These are phyloP conservation scores for Craseonycteris thonglongyai DNA, from an alignment of 2,113 vertebrate species.

Conservation along the genomic window DNA sequence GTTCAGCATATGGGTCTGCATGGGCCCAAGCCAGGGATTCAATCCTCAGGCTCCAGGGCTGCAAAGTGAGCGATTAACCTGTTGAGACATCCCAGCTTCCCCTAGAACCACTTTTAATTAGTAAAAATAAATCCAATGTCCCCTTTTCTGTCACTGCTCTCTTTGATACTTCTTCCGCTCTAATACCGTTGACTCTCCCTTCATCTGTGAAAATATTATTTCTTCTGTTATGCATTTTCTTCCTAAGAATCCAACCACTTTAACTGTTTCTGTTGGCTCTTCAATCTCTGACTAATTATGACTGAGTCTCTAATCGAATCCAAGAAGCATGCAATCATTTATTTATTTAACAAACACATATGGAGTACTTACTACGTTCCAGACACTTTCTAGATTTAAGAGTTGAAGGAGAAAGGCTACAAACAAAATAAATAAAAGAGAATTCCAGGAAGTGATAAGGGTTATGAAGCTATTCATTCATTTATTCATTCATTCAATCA, in stretches of 20 bases:
- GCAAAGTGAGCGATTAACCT: too few species aligned
- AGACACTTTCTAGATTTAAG: constrained; percentile 14
- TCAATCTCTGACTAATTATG: background rate
- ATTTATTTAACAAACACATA: constrained; percentile 4
- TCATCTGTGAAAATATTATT: background rate
- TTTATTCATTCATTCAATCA: background rate
- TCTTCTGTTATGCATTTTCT: background rate
- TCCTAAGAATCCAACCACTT: background rate
- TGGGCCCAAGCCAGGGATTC: too few species aligned
- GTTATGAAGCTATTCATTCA: background rate
- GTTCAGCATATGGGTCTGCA: too few species aligned
- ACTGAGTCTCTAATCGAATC: constrained; percentile 13
- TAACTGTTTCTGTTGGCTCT: background rate
- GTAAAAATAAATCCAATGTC: constrained; percentile 6
- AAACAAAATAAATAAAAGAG: constrained; percentile 18
- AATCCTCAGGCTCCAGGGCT: too few species aligned
- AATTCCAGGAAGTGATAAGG: constrained; percentile 24
- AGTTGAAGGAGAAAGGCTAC: background rate
- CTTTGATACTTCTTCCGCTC: background rate
- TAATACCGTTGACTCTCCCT: background rate
- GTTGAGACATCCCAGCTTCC: too few species aligned
- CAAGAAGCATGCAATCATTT: constrained; percentile 1
- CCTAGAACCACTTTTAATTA: constrained; percentile 1
- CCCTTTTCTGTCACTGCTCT: background rate
- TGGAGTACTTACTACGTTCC: background rate